These are phyloP conservation scores for Istiophorus platypterus DNA, from an alignment of 2,113 vertebrate species.

Conservation along the genomic window DNA sequence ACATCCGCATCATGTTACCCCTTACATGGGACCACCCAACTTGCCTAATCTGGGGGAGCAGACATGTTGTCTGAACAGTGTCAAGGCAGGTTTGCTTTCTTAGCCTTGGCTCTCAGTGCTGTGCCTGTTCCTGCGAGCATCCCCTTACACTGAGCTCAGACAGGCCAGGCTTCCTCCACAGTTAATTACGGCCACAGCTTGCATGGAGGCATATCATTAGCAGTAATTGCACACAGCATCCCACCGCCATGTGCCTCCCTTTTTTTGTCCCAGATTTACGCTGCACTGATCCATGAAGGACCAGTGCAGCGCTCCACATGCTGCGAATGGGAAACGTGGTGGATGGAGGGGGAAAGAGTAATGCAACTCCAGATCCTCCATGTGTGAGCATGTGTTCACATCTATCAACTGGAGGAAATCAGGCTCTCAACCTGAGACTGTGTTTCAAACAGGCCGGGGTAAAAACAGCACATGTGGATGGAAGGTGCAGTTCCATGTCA, in stretches of 20 bases:
- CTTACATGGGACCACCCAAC: conserved; percentile 62
- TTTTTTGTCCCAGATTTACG: conserved; percentile 58
- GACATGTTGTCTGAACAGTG: conserved; percentile 50
- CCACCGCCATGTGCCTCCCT: conserved; percentile 65
- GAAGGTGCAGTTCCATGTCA: neutral
- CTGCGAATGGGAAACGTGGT: conserved; percentile 4
- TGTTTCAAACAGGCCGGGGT: conserved; percentile 30
- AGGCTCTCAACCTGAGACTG: neutral
- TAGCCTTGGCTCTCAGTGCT: conserved; percentile 36
- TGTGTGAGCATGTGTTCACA: conserved; percentile 33
- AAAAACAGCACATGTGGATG: conserved; percentile 18
- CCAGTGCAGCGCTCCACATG: neutral
- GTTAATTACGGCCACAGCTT: conserved; percentile 80
- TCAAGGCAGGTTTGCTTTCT: conserved; percentile 61
- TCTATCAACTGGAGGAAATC: conserved; percentile 27
- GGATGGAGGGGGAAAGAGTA: conserved; percentile 3
- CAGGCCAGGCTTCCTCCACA: conserved; percentile 61
- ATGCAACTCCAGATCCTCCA: conserved; percentile 9
- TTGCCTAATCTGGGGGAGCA: conserved; percentile 50
- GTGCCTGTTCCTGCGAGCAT: conserved; percentile 48
- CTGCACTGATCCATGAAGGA: conserved; percentile 64
- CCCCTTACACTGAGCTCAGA: conserved; percentile 44
- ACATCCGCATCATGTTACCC: conserved; percentile 56
- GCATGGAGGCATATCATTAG: conserved; percentile 77
- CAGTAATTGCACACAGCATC: conserved; percentile 76